Conservation (phyloP, 92 coral and sea anemone species). For the Scolanthus callimorphus region DNA sequence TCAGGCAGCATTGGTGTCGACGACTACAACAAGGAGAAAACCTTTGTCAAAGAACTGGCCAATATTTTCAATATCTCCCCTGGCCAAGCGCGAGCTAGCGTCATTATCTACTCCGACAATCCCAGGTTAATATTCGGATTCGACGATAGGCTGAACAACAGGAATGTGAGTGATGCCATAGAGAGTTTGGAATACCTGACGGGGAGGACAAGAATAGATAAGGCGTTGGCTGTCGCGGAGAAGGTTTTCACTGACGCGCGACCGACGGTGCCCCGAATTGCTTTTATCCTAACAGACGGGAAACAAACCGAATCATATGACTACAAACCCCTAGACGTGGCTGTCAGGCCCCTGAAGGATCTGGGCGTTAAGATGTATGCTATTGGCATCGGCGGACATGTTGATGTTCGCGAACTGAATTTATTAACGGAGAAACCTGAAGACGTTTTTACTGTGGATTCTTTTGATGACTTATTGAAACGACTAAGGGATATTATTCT, state of each 20-base stretch:
- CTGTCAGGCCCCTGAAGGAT: conserved; percentile 67
- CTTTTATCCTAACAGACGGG: conserved; percentile 78
- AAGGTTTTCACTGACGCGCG: conserved; percentile 66
- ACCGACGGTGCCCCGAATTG: conserved; percentile 82
- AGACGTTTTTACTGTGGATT: conserved; percentile 72
- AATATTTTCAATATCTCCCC: conserved; percentile 69
- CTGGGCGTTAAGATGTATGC: conserved; percentile 80
- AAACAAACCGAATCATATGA: conserved; percentile 70
- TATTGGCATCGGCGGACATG: conserved; percentile 62
- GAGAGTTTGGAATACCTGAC: conserved; percentile 56
- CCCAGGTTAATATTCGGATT: conserved; percentile 71
- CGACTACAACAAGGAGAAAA: conserved; percentile 72
- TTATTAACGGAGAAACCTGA: conserved; percentile 48
- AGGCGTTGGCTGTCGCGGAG: conserved; percentile 64
- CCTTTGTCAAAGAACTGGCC: conserved; percentile 64
- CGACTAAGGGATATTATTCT: conserved; percentile 41
- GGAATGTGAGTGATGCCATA: conserved; percentile 51
- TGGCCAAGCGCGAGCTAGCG: conserved; percentile 68
- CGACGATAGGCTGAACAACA: conserved; percentile 41
- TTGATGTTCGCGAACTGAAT: conserved; percentile 42
- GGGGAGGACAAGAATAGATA: conserved; percentile 78
- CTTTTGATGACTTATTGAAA: conserved; percentile 40
- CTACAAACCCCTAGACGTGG: conserved; percentile 65
- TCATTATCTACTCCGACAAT: conserved; percentile 68
- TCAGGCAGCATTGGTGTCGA: conserved; percentile 76